These are phyloP conservation scores for Epistrophe grossulariae DNA, from an alignment of 2,888 invertebrate genomes.

Conservation along the genomic window DNA sequence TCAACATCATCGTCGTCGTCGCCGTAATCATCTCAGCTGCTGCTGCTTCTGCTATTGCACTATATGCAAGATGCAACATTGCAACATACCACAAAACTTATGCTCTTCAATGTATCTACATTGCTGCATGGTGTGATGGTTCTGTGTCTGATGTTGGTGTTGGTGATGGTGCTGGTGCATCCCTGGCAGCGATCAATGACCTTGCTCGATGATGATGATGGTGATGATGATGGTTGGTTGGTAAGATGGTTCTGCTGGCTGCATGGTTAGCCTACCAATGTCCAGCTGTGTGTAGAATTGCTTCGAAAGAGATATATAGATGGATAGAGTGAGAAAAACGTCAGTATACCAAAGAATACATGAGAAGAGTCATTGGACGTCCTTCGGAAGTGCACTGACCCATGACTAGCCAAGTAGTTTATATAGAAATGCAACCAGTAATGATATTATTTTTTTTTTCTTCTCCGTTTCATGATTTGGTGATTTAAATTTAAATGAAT, in stretches of 20 bases:
- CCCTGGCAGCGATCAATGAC: constrained; percentile 65
- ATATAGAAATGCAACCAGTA: constrained; percentile 20
- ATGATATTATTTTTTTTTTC: constrained; percentile 43
- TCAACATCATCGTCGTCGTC: too few species aligned
- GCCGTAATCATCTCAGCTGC: constrained; percentile 17
- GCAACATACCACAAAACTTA: constrained; percentile 19
- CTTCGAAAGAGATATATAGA: constrained; percentile 22
- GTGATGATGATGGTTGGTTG: background rate
- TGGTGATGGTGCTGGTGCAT: constrained; percentile 45
- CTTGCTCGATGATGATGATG: constrained; percentile 50
- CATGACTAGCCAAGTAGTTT: constrained; percentile 48
- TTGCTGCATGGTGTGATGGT: constrained; percentile 6
- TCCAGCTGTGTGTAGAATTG: constrained; percentile 71
- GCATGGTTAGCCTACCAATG: constrained; percentile 21
- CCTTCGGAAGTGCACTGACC: constrained; percentile 74
- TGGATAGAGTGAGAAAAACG: background rate
- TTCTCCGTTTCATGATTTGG: constrained; percentile 61
- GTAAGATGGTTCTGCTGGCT: constrained; percentile 29
- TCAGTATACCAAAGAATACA: background rate
- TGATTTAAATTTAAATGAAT: constrained; percentile 74
- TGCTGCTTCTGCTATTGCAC: constrained; percentile 46
- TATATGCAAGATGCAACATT: constrained; percentile 54
- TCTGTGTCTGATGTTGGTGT: background rate
- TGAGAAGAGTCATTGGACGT: constrained; percentile 66
- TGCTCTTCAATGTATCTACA: background rate